Evolutionary conservation across 1,140 invertebrate species (phyloP), one percentile per base, ranked within the genome.

Genomic region (Tribolium castaneum): DNA sequence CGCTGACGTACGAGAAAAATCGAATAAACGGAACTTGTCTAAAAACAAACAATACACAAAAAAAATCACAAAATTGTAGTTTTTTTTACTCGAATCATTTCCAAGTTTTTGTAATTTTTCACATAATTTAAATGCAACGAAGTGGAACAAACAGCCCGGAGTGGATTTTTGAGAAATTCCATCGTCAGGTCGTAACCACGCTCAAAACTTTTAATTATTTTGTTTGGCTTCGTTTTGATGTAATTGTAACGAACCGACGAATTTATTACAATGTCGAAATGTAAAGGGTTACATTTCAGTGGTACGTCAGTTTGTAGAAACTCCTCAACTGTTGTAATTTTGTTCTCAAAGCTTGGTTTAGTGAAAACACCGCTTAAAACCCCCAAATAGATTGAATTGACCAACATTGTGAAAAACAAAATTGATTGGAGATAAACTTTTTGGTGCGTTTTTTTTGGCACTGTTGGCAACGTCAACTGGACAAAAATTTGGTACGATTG

Each of bases 331-430:
- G 6, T 25, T 59, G 54, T 59, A 6, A 59, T 30, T 59, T 59
- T 25, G 30, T 0, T 12, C n/a, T 59, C 54, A 22, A 25, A 59
- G 22, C 25, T 59, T 19, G 54, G 54, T 59, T 22, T 22, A 25
- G 54, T 59, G n/a, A 59, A 59, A 22, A 59, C 54, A 30, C 54
- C 54, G n/a, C 19, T 59, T 19, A 59, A 12, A 6, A 59, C 19
- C 1, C 54, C 19, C n/a, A 59, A 22, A 25, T 59, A 59, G 7
- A 59, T 25, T 5, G 10, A 25, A 30, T 59, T 59, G 4, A 59
- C 4, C 54, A 59, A 30, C 54, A 59, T 59, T 12, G 54, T 19
- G 22, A 30, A 59, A n/a, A 59, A 6, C 19, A 59, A 59, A 14
- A 59, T 25, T 14, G 10, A 59, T 30, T 12, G 22, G 7, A 59